Conservation (phyloP, 2,888 invertebrate genomes). For the Oxyteleia sp. region DNA sequence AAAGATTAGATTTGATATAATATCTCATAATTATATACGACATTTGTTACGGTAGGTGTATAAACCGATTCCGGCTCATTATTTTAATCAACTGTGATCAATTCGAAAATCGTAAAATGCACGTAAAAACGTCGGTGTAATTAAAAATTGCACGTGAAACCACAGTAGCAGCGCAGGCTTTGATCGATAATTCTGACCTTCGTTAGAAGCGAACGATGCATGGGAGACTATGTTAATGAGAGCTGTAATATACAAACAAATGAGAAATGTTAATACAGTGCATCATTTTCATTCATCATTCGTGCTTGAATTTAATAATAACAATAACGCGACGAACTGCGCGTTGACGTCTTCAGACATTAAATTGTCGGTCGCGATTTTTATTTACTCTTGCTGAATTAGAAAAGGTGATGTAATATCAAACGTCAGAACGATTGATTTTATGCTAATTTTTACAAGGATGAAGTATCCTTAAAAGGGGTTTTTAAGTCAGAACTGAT, state of each 20-base stretch:
- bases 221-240: constrained; percentile 48
- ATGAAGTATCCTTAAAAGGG: background rate
- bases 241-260: constrained; percentile 40
- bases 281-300: constrained; percentile 46
- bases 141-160: constrained; percentile 35
- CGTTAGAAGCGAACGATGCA: constrained; percentile 16
- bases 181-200: constrained; percentile 66
- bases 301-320: constrained; percentile 30
- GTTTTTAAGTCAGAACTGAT: no score
- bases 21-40: no score
- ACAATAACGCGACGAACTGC: constrained; percentile 16
- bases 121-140: constrained; percentile 14
- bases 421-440: constrained; percentile 3
- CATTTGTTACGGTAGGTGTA: background rate
- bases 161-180: constrained; percentile 29
- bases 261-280: constrained; percentile 39
- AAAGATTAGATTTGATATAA: no score
- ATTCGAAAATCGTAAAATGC: constrained; percentile 16
- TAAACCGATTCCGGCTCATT: background rate
- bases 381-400: constrained; percentile 35
- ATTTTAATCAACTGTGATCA: background rate
- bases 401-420: constrained; percentile 25
- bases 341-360: constrained; percentile 14
- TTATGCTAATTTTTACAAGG: constrained; percentile 26
- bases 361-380: background rate